These are phyloP conservation scores for Capromys pilorides DNA, from an alignment of 2,797 vertebrate genomes.

Conservation along the genomic window DNA sequence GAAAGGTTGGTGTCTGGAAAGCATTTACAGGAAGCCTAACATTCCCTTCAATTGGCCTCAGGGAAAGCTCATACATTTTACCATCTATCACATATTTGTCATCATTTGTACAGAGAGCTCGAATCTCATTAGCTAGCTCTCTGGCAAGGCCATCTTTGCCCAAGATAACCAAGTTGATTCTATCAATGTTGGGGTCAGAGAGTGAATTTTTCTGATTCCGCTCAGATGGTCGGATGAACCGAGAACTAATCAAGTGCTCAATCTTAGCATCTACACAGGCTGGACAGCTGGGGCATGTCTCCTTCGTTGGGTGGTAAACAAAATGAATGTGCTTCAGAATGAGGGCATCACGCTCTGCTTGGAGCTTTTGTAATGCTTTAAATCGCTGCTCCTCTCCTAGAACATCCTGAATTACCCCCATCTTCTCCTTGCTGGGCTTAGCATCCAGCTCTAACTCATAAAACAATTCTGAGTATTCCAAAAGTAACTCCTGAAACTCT, in stretches of 20 bases:
- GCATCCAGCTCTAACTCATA: constrained; percentile 98
- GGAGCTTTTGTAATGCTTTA: constrained; percentile 96
- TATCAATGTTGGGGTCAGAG: constrained; percentile 88
- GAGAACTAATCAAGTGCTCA: constrained; percentile 91
- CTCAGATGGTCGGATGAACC: constrained; percentile 90
- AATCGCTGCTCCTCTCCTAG: constrained; percentile 96
- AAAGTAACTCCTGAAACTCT: constrained; percentile 96
- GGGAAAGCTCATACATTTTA: constrained; percentile 94
- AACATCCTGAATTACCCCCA: constrained; percentile 97
- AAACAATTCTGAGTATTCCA: constrained; percentile 98
- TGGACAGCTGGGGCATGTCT: constrained; percentile 95
- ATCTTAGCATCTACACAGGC: constrained; percentile 93
- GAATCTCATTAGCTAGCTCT: constrained; percentile 97
- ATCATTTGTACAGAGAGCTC: constrained; percentile 95
- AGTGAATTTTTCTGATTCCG: constrained; percentile 87
- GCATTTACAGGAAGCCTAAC: constrained; percentile 97
- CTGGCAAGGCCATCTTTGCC: constrained; percentile 96
- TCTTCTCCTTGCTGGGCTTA: constrained; percentile 99
- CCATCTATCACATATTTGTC: constrained; percentile 96
- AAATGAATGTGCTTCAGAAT: constrained; percentile 99
- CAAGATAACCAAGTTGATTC: constrained; percentile 97
- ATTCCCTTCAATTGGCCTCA: constrained; percentile 98
- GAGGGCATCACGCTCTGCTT: constrained; percentile 96
- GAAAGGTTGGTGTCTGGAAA: constrained; percentile 96
- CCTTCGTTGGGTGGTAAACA: constrained; percentile 98